Evolutionary conservation across 1,140 invertebrate species (phyloP), one percentile per base, ranked within the genome.

Genomic region (Pogonomyrmex barbatus): DNA sequence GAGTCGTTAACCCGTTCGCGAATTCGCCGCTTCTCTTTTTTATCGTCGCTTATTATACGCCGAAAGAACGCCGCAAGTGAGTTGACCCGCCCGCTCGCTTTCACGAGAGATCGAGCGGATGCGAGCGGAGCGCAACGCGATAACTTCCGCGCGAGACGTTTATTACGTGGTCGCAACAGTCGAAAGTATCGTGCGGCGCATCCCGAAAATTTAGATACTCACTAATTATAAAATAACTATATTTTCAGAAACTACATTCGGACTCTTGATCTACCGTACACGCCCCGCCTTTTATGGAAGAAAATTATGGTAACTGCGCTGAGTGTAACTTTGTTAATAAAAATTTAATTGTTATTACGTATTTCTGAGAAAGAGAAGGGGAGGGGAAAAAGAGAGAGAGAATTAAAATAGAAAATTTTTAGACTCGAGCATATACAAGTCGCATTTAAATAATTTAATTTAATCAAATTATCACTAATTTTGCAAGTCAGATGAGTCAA

Each of bases 121-220:
- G 87, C 81, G 77, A 88, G 86, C 77, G 84, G 70, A 91, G 90
- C 88, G 90, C 88, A 86, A 91, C 85, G 86, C 87, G 86, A 91
- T 91, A 91, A 91, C 90, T 91, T 91, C 89, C 84, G 83, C 76
- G 70, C 83, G 65, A 67, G 88, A 91, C 88, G 86, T 91, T 91
- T 91, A 91, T 91, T 90, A 87, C 79, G 86, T 65, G 73, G 60
- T 68, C 73, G 77, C 83, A 89, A 86, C 89, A 63, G 87, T 86
- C 63, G 77, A 71, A 89, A 78, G 50, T 84, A 83, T 67, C 77
- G 3, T 86, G 47, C 70, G 30, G 39, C 45, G 45, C n/a, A 54
- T 68, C 36, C 42, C 10, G 39, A 12, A 71, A 81, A 58, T 71
- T 82, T 45, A 30, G 30, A 67, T 17, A 30, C 14, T 42, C 60